Evolutionary conservation across 1,140 invertebrate genomes (phyloP), one percentile per base, ranked within the genome.

Genomic region (Drosophila miranda): DNA sequence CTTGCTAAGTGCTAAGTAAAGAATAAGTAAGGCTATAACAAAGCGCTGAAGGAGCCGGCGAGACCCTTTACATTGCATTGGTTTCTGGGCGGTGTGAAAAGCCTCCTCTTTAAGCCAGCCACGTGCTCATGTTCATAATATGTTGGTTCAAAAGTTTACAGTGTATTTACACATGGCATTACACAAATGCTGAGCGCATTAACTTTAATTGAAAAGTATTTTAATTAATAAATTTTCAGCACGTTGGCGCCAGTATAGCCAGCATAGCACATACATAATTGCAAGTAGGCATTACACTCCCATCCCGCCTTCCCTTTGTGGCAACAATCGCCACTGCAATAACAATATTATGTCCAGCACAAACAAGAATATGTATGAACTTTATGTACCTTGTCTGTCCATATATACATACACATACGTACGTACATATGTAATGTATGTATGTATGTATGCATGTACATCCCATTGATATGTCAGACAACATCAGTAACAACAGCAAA

Each of bases 151-250:
- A 73, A 63, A 54, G 72, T 53, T 75, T 75, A 75, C 71, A 75
- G 62, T 70, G 60, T 73, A 75, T 67, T 75, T 59, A 75, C 71
- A 75, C 71, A 86, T 70, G 74, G 81, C 81, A 84, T 84, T 84
- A 84, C 82, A 84, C 74, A 80, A 84, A 78, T 81, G 73, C 75
- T 86, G 77, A 84, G 81, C 81, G 80, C 61, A 84, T 86, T 84
- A 86, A 80, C 46, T 78, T 86, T 84, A 84, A 84, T 84, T 84
- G 77, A 78, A 84, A 84, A 81, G 81, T 79, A 81, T 87, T 87
- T 84, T 84, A 84, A 84, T 84, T 84, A 84, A 84, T 84, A 81
- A 84, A 82, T 81, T 87, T 80, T 84, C 80, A 84, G 70, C 82
- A 77, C 63, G 45, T 70, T 64, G 63, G 19, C 55, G 53, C 21